Conservation (phyloP, 2,888 invertebrate species). For the Dioctria rufipes region DNA sequence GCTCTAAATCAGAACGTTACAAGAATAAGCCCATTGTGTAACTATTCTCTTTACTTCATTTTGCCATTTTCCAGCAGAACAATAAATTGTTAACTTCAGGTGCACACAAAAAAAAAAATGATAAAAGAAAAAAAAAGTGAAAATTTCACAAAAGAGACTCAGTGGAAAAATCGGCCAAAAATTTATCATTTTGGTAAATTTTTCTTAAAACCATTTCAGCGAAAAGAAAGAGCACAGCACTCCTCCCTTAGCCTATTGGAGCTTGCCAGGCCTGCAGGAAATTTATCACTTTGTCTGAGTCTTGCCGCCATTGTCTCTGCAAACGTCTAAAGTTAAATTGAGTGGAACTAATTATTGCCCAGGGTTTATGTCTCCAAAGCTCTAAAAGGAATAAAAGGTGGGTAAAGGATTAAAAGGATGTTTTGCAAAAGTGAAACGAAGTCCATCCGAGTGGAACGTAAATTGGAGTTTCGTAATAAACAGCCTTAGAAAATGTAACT, state of each 20-base stretch:
- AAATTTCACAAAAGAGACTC: neutral
- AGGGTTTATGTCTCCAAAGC: conserved; percentile 48
- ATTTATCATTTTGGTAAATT: conserved; percentile 47
- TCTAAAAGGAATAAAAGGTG: conserved; percentile 37
- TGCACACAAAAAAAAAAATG: conserved; percentile 25
- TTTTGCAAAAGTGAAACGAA: conserved; percentile 15
- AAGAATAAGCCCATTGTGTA: neutral
- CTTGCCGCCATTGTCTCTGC: conserved; percentile 47
- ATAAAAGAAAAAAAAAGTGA: conserved; percentile 10
- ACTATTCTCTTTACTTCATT: conserved; percentile 4
- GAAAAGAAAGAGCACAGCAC: neutral
- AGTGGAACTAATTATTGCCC: conserved; percentile 48
- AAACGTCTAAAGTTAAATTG: conserved; percentile 49
- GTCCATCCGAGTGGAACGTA: conserved; percentile 24
- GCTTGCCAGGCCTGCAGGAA: conserved; percentile 36
- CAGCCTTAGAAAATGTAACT: conserved; percentile 10
- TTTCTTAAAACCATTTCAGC: conserved; percentile 25
- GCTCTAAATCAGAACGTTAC: no score
- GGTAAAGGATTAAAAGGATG: conserved; percentile 45
- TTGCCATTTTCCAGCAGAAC: conserved; percentile 7
- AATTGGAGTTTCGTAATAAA: conserved; percentile 49
- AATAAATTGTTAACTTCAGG: conserved; percentile 42
- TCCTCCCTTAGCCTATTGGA: neutral
- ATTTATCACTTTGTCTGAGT: conserved; percentile 51
- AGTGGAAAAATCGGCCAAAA: conserved; percentile 22